A percentile compares a stretch with the other conserved stretches of the same genome.
These are phyloP conservation scores for Oreochromis aureus DNA, from an alignment of 2,113 vertebrate species.

Conservation along the genomic window DNA sequence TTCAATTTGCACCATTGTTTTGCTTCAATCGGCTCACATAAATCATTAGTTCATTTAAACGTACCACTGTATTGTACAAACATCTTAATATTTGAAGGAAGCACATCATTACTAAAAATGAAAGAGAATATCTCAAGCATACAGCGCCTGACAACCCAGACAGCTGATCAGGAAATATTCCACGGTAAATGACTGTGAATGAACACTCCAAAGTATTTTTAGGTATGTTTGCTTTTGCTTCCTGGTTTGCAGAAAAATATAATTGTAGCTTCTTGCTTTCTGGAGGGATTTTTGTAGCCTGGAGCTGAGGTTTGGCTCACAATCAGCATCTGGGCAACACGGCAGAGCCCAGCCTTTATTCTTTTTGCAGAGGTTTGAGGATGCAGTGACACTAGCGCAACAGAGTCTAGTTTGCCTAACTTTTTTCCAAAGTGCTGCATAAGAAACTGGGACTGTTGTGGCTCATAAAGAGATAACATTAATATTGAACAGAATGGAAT, in stretches of 20 bases:
- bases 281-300: not conserved
- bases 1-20: not conserved
- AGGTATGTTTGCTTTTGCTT: not conserved
- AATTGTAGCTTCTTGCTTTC: conserved; percentile 2
- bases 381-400: not conserved
- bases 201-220: not conserved
- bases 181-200: not conserved
- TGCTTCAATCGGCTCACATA: not conserved
- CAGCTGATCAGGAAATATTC: not conserved
- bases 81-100: not conserved
- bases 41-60: not conserved
- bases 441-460: not conserved
- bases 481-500: not conserved
- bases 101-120: not conserved
- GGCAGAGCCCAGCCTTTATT: not conserved
- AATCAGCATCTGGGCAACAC: not conserved
- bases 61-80: not conserved
- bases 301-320: not conserved
- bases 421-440: not conserved
- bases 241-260: not conserved
- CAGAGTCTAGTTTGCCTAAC: not conserved
- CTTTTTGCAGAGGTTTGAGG: not conserved
- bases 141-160: not conserved
- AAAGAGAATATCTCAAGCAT: not conserved
- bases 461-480: not conserved